phyloP scores from a whole-genome alignment of 2,888 invertebrate species.

The Odiellus spinosus region DNA sequence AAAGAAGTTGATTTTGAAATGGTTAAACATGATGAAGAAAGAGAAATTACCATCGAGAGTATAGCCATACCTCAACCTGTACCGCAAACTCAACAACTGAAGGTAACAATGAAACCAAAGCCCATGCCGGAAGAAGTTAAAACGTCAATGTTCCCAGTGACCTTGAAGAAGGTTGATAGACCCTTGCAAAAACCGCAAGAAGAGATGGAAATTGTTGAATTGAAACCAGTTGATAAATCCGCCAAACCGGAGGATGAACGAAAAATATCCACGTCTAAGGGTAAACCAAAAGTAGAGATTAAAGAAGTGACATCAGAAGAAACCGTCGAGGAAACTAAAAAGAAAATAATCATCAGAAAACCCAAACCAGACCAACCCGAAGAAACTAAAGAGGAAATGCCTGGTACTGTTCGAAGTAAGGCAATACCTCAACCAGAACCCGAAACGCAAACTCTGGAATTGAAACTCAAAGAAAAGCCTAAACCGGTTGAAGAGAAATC shows the following conservation, averaged over 20 bases:
- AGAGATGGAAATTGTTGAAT: not conserved
- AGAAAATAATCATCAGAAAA: not conserved
- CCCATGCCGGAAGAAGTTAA: too few species aligned
- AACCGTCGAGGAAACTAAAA: not conserved
- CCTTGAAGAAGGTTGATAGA: too few species aligned
- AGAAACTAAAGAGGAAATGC: not conserved
- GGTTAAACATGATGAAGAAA: not conserved
- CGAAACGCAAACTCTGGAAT: not conserved
- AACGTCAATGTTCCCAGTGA: too few species aligned
- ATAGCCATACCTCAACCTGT: not conserved
- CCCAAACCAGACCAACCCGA: not conserved
- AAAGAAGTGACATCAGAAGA: conserved; percentile 2
- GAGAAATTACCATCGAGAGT: not conserved
- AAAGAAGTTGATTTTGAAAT: not conserved
- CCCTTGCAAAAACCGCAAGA: too few species aligned
- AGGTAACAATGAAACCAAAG: too few species aligned
- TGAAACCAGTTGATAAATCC: not conserved
- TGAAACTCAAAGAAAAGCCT: not conserved
- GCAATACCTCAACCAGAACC: not conserved
- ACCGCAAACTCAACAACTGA: too few species aligned
- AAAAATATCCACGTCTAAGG: not conserved
- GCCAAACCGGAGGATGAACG: not conserved
- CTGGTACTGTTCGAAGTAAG: not conserved
- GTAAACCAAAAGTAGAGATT: conserved; percentile 1
- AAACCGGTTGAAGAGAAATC: conserved; percentile 2